Evolutionary conservation across 1,140 invertebrate species (phyloP), one percentile per base, ranked within the genome.

Genomic region (Platorchestia sp.): DNA sequence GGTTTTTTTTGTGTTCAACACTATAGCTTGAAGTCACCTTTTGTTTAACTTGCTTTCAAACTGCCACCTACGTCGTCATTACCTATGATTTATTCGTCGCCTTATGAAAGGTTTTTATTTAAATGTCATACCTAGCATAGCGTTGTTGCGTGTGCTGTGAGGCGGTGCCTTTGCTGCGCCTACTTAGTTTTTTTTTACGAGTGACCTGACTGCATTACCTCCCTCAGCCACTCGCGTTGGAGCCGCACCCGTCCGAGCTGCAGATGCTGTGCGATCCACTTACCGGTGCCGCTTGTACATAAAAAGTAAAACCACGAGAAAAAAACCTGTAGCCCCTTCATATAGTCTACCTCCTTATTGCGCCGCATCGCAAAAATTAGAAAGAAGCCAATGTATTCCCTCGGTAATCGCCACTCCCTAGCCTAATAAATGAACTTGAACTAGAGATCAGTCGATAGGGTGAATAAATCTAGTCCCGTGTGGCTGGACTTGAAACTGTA

Each of bases 161-260:
- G 59, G 59, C 59, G 27, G 59, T 27, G 14, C 59, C 59, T 75
- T 75, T 75, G 59, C 59, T 75, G 59, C 59, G 27, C 59, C 59
- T 75, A 75, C 59, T 75, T 75, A 75, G 59, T 75, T 75, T 75
- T 75, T 51, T 75, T 75, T 75, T 75, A 75, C 59, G 59, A 75
- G 27, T 75, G 59, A 75, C 59, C 59, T 36, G 59, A 14, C 59
- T 75, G 59, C 59, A 75, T 75, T 75, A 36, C 59, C 59, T 75
- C 59, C 59, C 10, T 75, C 47, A 7, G 47, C 47, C 47, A 51
- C 47, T 19, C 47, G 19, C n/a, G n/a, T n/a, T 75, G 1, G 59
- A 36, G 59, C 59, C 59, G 59, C 59, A 36, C 59, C 59, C 59
- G 47, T 10, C 59, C 59, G 59, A 75, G 27, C 59, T 75, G 59